These are phyloP conservation scores for Pachycephala philippinensis DNA, from an alignment of 2,113 vertebrate species.

Conservation along the genomic window DNA sequence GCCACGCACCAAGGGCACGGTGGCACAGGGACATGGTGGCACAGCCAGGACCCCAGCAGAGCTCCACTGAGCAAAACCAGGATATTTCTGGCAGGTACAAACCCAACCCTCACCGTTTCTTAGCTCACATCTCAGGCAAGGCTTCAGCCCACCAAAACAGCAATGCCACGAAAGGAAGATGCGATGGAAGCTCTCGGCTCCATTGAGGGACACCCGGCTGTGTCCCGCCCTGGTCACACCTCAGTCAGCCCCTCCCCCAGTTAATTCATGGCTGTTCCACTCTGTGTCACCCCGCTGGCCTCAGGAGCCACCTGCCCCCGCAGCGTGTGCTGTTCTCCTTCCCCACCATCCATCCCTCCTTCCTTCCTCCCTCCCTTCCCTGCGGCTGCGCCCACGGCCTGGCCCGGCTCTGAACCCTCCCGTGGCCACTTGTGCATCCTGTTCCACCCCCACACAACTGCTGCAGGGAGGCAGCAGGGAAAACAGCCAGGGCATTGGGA, in stretches of 20 bases:
- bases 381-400: neutral
- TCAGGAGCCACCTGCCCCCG: fast-evolving
- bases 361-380: neutral
- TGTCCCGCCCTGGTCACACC: fast-evolving
- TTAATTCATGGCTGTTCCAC: neutral
- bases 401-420: neutral
- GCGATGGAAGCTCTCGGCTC: fast-evolving
- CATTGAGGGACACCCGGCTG: fast-evolving
- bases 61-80: neutral
- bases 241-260: neutral
- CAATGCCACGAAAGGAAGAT: neutral
- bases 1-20: fast-evolving
- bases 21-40: neutral
- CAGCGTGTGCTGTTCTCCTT: neutral
- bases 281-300: fast-evolving
- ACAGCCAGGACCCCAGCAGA: neutral
- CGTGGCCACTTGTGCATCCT: neutral
- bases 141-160: fast-evolving
- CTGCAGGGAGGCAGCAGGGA: neutral
- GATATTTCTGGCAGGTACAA: neutral
- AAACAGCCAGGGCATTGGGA: fast-evolving
- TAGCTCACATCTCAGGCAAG: neutral
- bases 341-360: neutral
- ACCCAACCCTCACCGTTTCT: fast-evolving
- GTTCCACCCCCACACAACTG: neutral